Conservation (phyloP, 2,888 invertebrate genomes). For the Synergus gifuensis region DNA sequence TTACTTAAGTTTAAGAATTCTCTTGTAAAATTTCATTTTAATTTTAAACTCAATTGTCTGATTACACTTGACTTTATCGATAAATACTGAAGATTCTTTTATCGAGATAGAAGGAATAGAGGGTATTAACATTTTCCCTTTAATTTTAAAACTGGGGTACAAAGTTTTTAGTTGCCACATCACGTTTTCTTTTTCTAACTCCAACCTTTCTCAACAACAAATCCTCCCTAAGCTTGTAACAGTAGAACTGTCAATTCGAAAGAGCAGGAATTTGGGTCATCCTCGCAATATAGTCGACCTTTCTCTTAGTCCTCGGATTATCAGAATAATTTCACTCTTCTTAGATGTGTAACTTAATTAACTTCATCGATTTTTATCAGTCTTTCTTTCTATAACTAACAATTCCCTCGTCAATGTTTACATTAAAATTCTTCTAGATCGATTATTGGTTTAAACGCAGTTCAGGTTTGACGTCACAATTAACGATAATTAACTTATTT, state of each 20-base stretch:
- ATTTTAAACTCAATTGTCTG: too few relatives aligned
- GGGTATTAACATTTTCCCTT: background rate
- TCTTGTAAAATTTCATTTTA: too few relatives aligned
- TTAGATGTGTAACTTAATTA: background rate
- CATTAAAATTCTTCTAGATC: too few relatives aligned
- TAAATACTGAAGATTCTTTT: background rate
- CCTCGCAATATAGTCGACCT: background rate
- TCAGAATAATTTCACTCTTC: background rate
- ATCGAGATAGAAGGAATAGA: background rate
- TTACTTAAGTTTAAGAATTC: too few relatives aligned
- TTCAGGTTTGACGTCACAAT: background rate
- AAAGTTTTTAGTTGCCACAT: constrained; percentile 24
- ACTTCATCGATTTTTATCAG: background rate
- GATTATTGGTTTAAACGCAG: too few relatives aligned
- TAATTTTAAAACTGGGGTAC: constrained; percentile 28
- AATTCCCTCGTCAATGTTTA: too few relatives aligned
- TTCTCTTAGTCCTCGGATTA: constrained; percentile 1
- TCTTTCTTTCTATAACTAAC: too few relatives aligned
- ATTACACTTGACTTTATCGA: too few relatives aligned
- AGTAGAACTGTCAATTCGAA: constrained; percentile 35
- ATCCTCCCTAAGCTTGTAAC: constrained; percentile 39
- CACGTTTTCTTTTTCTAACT: constrained; percentile 31
- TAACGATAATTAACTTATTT: background rate
- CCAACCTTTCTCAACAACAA: constrained; percentile 20
- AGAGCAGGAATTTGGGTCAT: constrained; percentile 37